These are phyloP conservation scores for Panorpa germanica DNA, from an alignment of 2,888 invertebrate species.

Conservation along the genomic window DNA sequence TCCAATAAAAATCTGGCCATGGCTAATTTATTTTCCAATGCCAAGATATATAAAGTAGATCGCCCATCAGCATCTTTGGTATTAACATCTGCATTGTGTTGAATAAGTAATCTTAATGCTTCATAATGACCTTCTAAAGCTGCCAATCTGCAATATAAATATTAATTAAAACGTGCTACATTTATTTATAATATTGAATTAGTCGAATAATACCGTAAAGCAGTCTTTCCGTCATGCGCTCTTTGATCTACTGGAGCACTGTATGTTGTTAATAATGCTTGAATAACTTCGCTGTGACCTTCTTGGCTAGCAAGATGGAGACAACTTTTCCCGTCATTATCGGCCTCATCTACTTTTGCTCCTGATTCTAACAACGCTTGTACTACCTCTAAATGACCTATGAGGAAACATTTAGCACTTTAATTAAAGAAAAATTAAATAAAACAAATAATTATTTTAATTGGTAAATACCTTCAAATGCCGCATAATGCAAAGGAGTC, in stretches of 20 bases:
- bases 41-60: conserved; percentile 79
- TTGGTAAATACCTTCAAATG: conserved; percentile 87
- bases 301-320: conserved; percentile 80
- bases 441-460: conserved; percentile 8
- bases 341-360: conserved; percentile 72
- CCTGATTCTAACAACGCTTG: conserved; percentile 70
- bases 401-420: neutral
- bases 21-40: conserved; percentile 67
- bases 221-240: conserved; percentile 81
- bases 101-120: conserved; percentile 45
- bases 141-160: conserved; percentile 31
- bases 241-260: conserved; percentile 65
- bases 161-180: conserved; percentile 1
- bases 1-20: conserved; percentile 68
- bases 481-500: conserved; percentile 92
- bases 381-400: conserved; percentile 1
- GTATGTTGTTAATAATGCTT: conserved; percentile 48
- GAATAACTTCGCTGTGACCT: conserved; percentile 44
- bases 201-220: conserved; percentile 36
- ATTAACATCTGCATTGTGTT: conserved; percentile 66
- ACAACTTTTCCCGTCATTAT: conserved; percentile 80
- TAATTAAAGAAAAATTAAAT: conserved; percentile 1
- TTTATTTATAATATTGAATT: neutral
- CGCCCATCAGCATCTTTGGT: conserved; percentile 83
- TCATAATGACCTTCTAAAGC: conserved; percentile 74